phyloP scores from a whole-genome alignment of 1,140 invertebrate species.

The Agrypnia vestita region DNA sequence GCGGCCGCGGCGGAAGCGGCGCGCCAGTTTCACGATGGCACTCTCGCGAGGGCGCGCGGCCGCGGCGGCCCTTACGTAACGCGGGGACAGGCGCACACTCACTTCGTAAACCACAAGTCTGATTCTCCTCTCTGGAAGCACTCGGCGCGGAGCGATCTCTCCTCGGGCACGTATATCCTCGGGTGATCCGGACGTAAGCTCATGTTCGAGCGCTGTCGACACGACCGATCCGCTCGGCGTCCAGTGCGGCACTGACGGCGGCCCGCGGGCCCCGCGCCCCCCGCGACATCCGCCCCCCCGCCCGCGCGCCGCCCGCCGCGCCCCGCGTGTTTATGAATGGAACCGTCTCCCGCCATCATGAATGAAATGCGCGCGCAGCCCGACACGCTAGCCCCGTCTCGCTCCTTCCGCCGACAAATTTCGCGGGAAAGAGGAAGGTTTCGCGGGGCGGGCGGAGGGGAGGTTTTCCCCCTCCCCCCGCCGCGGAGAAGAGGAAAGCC shows the following conservation, averaged over 20 bases:
- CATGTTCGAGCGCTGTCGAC: slow-evolving; percentile 44
- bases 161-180: slow-evolving; percentile 41
- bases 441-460: slow-evolving; percentile 7
- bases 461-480: not conserved
- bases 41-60: not conserved
- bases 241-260: slow-evolving; percentile 43
- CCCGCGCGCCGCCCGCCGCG: slow-evolving; percentile 3
- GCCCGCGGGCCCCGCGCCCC: slow-evolving; percentile 32
- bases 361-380: slow-evolving; percentile 59
- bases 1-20: slow-evolving; percentile 32
- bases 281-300: not conserved
- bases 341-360: slow-evolving; percentile 52
- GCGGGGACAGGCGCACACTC: slow-evolving; percentile 12
- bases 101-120: slow-evolving; percentile 43
- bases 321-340: slow-evolving; percentile 58
- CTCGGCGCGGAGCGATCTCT: slow-evolving; percentile 29
- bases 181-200: slow-evolving; percentile 42
- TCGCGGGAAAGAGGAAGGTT: slow-evolving; percentile 50
- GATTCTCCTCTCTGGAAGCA: slow-evolving; percentile 38
- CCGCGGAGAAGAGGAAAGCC: slow-evolving; percentile 39
- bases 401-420: slow-evolving; percentile 40
- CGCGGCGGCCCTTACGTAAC: not conserved
- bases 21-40: slow-evolving; percentile 30
- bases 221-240: slow-evolving; percentile 43
- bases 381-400: slow-evolving; percentile 40